Conservation (phyloP, 2,113 vertebrate species). For the Myrmecobius fasciatus region DNA sequence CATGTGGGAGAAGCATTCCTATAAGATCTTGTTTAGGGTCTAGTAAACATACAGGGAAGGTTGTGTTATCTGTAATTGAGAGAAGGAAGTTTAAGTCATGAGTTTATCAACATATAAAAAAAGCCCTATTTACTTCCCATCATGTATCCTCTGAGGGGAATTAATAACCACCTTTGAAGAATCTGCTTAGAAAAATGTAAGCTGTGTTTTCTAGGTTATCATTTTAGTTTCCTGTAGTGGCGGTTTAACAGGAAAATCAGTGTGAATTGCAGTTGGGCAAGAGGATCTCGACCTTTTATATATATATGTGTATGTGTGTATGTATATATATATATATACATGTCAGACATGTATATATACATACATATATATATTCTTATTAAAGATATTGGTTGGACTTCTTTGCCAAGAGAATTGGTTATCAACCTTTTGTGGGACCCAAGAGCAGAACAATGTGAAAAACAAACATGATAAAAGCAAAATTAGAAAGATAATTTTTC, state of each 20-base stretch:
- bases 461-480: not conserved
- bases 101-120: conserved; percentile 85
- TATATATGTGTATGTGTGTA: too few species aligned
- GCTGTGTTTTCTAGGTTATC: conserved; percentile 80
- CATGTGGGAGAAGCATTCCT: not conserved
- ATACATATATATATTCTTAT: not conserved
- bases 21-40: not conserved
- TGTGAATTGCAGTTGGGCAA: conserved; percentile 30
- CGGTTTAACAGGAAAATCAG: conserved; percentile 73
- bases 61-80: conserved; percentile 83
- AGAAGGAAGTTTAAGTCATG: conserved; percentile 82
- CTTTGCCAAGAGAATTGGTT: not conserved
- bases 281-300: conserved; percentile 33
- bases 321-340: too few species aligned
- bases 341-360: too few species aligned
- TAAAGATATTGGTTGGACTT: not conserved
- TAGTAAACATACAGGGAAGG: not conserved
- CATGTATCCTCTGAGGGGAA: conserved; percentile 83
- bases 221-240: conserved; percentile 67
- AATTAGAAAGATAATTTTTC: not conserved
- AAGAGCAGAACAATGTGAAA: not conserved
- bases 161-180: conserved; percentile 85
- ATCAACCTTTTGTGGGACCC: not conserved
- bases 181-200: conserved; percentile 78
- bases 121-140: conserved; percentile 87